These are phyloP conservation scores for Xiphophorus couchianus DNA, from an alignment of 2,113 vertebrate species.

Conservation along the genomic window DNA sequence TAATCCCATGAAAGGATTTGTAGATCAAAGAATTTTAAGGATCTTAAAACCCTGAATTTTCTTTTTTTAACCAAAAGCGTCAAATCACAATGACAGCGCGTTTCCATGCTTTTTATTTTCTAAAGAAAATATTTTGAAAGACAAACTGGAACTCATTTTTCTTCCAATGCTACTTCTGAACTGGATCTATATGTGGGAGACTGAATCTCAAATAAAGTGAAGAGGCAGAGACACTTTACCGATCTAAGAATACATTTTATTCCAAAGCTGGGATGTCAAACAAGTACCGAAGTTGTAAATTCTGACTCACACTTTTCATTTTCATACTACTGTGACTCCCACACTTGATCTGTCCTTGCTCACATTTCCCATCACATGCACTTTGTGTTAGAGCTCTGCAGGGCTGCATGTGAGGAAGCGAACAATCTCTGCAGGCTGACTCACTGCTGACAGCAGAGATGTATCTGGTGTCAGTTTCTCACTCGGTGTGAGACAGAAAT, in stretches of 20 bases:
- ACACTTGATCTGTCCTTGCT: constrained; percentile 11
- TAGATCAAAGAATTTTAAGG: too few species aligned
- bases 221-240: constrained; percentile 46
- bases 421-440: constrained; percentile 46
- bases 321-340: constrained; percentile 3
- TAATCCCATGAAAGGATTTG: too few species aligned
- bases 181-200: constrained; percentile 33
- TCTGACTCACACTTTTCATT: constrained; percentile 20
- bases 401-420: constrained; percentile 35
- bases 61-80: too few species aligned
- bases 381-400: constrained; percentile 39
- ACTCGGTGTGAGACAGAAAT: constrained; percentile 43
- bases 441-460: constrained; percentile 43
- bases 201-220: constrained; percentile 37
- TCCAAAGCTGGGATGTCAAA: constrained; percentile 18
- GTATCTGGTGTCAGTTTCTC: constrained; percentile 47
- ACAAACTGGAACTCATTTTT: neutral
- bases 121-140: neutral
- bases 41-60: too few species aligned
- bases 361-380: constrained; percentile 15
- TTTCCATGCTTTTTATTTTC: neutral
- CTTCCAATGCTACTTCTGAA: constrained; percentile 38
- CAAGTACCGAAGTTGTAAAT: constrained; percentile 29
- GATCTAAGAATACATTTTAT: constrained; percentile 44
- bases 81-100: neutral